Conservation (phyloP, 2,797 vertebrate species). For the Melanotaenia maccullochi region DNA sequence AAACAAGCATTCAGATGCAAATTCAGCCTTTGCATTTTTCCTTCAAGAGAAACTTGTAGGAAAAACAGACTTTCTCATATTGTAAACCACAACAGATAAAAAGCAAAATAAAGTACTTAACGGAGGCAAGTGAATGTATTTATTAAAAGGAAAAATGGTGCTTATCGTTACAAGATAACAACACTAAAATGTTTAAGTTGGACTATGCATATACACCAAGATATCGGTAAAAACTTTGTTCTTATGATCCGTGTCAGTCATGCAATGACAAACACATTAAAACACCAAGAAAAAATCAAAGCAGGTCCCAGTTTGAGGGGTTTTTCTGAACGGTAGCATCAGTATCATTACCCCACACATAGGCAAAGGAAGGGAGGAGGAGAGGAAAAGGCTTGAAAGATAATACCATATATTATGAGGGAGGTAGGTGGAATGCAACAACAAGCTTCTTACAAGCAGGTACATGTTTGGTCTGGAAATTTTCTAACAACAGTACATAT, state of each 20-base stretch:
- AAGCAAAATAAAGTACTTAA: constrained; percentile 1
- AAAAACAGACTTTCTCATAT: no score
- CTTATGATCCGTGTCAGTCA: background rate
- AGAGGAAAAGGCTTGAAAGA: constrained; percentile 59
- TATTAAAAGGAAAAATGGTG: background rate
- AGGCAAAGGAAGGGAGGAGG: constrained; percentile 44
- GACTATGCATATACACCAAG: background rate
- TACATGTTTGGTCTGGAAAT: constrained; percentile 70
- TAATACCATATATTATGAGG: constrained; percentile 76
- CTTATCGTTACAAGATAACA: background rate
- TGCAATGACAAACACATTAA: constrained; percentile 12
- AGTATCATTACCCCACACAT: constrained; percentile 71
- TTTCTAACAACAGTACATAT: constrained; percentile 55
- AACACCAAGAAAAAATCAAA: constrained; percentile 36
- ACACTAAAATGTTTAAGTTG: constrained; percentile 12
- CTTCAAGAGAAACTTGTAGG: constrained; percentile 1
- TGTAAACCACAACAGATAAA: background rate
- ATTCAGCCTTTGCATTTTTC: constrained; percentile 27
- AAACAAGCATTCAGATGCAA: constrained; percentile 38
- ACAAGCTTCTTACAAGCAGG: constrained; percentile 78
- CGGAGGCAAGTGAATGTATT: background rate
- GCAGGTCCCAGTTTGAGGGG: constrained; percentile 41
- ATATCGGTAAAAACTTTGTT: background rate
- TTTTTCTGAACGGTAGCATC: constrained; percentile 69
- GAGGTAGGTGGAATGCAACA: constrained; percentile 78